phyloP scores from a whole-genome alignment of 64 coral and sea anemone genomes.

The Pocillopora damicornis region DNA sequence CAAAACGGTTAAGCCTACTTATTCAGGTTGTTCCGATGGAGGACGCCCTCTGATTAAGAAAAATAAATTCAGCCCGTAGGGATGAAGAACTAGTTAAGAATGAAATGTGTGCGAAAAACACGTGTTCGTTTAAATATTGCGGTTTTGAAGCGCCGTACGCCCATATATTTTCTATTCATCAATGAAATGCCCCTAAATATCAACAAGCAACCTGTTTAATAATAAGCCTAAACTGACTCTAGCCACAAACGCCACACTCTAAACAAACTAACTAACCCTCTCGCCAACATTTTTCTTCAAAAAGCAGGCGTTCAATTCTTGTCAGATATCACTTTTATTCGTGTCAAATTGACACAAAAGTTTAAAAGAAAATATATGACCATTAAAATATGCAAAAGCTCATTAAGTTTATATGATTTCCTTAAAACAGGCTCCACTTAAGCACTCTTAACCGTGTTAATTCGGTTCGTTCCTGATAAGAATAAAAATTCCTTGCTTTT shows the following conservation, averaged over 20 bases:
- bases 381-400: constrained; percentile 84
- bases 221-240: constrained; percentile 45
- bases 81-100: constrained; percentile 39
- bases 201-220: constrained; percentile 82
- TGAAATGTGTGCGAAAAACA: constrained; percentile 43
- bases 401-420: constrained; percentile 79
- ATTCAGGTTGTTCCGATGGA: constrained; percentile 1
- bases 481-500: constrained; percentile 17
- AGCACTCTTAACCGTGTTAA: constrained; percentile 38
- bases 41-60: constrained; percentile 34
- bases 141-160: constrained; percentile 56
- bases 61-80: constrained; percentile 27
- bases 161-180: constrained; percentile 62
- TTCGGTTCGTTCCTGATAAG: constrained; percentile 4
- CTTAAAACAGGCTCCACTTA: constrained; percentile 49
- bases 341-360: constrained; percentile 9
- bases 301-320: background rate
- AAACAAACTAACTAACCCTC: constrained; percentile 24
- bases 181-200: constrained; percentile 59
- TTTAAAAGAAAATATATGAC: constrained; percentile 26
- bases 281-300: background rate
- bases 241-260: constrained; percentile 48
- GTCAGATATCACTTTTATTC: constrained; percentile 28
- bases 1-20: background rate
- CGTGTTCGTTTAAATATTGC: constrained; percentile 59